phyloP scores from a whole-genome alignment of 2,888 invertebrate genomes.

The Philhelius pedissequus region DNA sequence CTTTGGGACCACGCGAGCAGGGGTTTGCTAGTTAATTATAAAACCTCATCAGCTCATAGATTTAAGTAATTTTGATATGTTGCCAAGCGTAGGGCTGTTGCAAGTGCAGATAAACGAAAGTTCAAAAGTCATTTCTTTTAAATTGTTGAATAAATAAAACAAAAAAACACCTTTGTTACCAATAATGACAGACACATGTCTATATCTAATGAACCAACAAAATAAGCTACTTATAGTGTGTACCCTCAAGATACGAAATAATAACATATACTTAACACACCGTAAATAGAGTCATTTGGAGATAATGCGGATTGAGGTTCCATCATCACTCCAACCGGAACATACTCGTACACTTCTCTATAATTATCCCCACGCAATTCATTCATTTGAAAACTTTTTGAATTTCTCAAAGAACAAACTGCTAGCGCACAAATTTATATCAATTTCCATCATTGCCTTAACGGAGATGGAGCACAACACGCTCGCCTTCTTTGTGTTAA shows the following conservation, averaged over 20 bases:
- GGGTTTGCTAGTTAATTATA: no score
- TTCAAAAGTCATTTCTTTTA: no score
- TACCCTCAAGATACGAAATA: constrained; percentile 24
- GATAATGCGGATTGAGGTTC: not conserved
- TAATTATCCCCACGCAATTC: constrained; percentile 62
- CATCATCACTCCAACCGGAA: constrained; percentile 20
- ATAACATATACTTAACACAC: constrained; percentile 46
- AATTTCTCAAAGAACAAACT: not conserved
- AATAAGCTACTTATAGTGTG: not conserved
- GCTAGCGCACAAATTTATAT: constrained; percentile 20
- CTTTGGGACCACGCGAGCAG: no score
- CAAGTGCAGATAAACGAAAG: no score
- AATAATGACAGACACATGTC: constrained; percentile 8
- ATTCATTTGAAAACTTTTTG: constrained; percentile 39
- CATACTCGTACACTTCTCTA: not conserved
- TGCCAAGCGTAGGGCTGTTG: no score
- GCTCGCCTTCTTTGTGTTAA: constrained; percentile 20
- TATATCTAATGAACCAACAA: constrained; percentile 9
- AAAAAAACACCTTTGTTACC: constrained; percentile 4
- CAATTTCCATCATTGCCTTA: constrained; percentile 21
- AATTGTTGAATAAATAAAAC: not conserved
- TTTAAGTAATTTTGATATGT: no score
- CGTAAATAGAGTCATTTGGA: constrained; percentile 60
- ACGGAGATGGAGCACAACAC: not conserved
- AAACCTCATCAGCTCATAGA: no score